phyloP scores from a whole-genome alignment of 1,140 invertebrate genomes.

The Cydia pomonella region DNA sequence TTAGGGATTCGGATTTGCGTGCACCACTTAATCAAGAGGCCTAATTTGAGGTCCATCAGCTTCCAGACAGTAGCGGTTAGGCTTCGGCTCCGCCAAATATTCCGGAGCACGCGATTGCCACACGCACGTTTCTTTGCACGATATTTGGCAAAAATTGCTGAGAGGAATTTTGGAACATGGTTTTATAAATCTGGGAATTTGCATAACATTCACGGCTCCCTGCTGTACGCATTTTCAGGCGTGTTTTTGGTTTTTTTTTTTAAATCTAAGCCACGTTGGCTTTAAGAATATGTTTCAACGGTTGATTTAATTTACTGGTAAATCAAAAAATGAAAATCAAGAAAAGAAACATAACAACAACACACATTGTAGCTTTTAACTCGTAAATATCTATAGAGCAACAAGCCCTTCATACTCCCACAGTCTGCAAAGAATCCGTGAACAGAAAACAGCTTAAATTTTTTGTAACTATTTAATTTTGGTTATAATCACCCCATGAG shows the following conservation, averaged over 20 bases:
- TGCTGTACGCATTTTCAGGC: neutral
- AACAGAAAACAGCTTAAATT: too few species aligned
- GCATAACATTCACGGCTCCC: conserved; percentile 9
- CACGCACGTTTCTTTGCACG: conserved; percentile 59
- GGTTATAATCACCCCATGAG: neutral
- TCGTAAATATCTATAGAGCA: too few species aligned
- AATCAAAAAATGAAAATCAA: too few species aligned
- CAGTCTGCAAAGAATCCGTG: too few species aligned
- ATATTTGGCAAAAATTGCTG: conserved; percentile 8
- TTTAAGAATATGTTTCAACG: neutral
- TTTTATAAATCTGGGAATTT: neutral
- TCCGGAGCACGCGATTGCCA: conserved; percentile 48
- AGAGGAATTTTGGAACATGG: neutral
- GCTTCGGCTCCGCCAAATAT: conserved; percentile 58
- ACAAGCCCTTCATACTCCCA: too few species aligned
- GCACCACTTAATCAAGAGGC: conserved; percentile 39
- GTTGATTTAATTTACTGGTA: too few species aligned
- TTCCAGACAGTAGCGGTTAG: conserved; percentile 65
- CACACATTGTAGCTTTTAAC: too few species aligned
- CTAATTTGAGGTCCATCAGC: conserved; percentile 50
- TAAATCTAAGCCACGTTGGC: neutral
- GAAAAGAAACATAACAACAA: too few species aligned
- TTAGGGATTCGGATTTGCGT: conserved; percentile 39
- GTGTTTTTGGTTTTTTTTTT: neutral
- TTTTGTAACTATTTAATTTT: neutral